Conservation (phyloP, 2,113 vertebrate species). For the Pituophis catenifer region DNA sequence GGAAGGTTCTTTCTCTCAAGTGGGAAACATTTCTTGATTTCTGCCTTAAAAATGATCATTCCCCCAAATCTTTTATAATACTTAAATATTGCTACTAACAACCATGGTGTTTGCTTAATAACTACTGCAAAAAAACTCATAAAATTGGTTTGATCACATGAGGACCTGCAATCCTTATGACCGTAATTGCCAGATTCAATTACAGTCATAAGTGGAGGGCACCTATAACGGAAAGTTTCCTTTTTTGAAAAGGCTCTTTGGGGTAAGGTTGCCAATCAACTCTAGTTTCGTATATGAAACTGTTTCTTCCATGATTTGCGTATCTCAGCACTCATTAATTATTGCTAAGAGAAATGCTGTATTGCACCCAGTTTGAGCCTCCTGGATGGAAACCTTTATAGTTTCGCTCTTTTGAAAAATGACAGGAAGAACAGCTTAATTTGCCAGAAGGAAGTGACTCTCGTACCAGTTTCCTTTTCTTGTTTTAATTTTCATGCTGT, state of each 20-base stretch:
- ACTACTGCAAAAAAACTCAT: background rate
- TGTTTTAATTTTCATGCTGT: background rate
- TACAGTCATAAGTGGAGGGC: background rate
- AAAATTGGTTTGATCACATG: background rate
- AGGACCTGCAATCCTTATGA: background rate
- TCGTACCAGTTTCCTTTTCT: background rate
- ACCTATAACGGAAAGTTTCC: background rate
- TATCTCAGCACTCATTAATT: background rate
- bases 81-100: background rate
- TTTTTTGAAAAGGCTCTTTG: background rate
- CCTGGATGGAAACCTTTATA: background rate
- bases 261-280: background rate
- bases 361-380: background rate
- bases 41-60: background rate
- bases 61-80: background rate
- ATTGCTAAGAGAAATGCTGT: background rate
- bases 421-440: background rate
- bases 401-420: background rate
- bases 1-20: background rate
- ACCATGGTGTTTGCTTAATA: background rate
- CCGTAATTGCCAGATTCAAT: background rate
- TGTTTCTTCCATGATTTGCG: background rate
- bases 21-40: background rate
- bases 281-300: background rate
- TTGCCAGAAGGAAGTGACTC: background rate